These are phyloP conservation scores for Nasua narica DNA, from an alignment of 2,797 vertebrate species.

Conservation along the genomic window DNA sequence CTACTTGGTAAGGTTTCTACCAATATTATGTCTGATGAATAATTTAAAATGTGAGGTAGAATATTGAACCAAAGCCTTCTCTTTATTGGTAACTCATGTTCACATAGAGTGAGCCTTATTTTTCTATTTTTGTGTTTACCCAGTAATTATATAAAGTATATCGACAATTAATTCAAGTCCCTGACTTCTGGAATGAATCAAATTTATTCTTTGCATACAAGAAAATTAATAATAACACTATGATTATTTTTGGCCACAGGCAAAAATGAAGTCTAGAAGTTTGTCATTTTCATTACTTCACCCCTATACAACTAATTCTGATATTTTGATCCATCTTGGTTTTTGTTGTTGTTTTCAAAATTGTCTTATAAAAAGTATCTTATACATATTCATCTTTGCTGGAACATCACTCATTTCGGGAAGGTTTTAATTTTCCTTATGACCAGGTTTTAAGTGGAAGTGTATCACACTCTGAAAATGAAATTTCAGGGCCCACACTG, in stretches of 20 bases:
- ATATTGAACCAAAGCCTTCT: neutral
- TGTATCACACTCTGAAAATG: rapidly evolving
- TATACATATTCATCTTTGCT: neutral
- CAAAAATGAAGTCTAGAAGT: neutral
- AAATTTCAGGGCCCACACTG: neutral
- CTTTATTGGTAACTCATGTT: neutral
- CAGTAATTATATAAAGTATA: neutral
- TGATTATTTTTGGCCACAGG: neutral
- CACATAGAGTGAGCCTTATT: neutral
- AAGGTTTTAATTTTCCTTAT: neutral
- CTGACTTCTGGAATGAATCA: neutral
- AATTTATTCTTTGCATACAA: neutral
- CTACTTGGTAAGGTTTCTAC: neutral
- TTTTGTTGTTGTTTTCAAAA: neutral
- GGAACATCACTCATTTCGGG: neutral
- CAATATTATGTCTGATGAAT: neutral
- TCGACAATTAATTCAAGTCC: neutral
- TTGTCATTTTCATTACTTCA: neutral
- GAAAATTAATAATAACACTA: neutral
- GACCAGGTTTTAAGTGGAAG: neutral
- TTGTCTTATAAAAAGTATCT: neutral
- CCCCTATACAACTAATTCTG: neutral
- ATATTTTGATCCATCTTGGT: neutral
- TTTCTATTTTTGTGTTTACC: neutral
- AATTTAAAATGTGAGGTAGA: neutral